Conservation (phyloP, 2,113 vertebrate genomes). For the Oncorhynchus kisutch region DNA sequence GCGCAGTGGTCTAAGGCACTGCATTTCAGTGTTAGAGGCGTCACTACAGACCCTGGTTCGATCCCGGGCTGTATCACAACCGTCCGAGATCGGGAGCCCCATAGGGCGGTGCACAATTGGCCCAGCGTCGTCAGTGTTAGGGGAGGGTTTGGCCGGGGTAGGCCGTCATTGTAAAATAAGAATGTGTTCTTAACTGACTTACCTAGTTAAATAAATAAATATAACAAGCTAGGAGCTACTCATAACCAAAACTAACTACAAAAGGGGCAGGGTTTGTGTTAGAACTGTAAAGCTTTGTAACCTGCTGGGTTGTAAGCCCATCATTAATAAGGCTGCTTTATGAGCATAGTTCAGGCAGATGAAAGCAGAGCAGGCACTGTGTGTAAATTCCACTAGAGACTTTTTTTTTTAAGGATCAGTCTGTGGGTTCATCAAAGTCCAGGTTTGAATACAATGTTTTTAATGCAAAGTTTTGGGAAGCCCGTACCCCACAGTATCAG, state of each 20-base stretch:
- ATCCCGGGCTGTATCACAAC: too few species aligned
- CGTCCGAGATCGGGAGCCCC: too few species aligned
- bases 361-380: background rate
- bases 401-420: constrained; percentile 1
- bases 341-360: constrained; percentile 40
- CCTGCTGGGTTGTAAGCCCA: constrained; percentile 44
- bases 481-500: background rate
- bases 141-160: too few species aligned
- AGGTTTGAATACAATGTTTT: background rate
- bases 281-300: constrained; percentile 36
- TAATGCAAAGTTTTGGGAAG: constrained; percentile 1
- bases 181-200: too few species aligned
- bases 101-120: too few species aligned
- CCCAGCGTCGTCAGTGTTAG: too few species aligned
- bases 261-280: background rate
- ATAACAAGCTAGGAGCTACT: background rate
- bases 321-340: constrained; percentile 33
- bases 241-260: constrained; percentile 20
- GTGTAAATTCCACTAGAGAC: background rate
- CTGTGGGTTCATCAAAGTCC: background rate
- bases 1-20: too few species aligned
- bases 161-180: too few species aligned
- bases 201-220: too few species aligned
- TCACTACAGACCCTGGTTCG: too few species aligned
- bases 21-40: too few species aligned